A percentile compares a stretch with the other conserved stretches of the same genome.
These are phyloP conservation scores for Alligator mississippiensis DNA, from an alignment of 2,113 vertebrate genomes.

Conservation along the genomic window DNA sequence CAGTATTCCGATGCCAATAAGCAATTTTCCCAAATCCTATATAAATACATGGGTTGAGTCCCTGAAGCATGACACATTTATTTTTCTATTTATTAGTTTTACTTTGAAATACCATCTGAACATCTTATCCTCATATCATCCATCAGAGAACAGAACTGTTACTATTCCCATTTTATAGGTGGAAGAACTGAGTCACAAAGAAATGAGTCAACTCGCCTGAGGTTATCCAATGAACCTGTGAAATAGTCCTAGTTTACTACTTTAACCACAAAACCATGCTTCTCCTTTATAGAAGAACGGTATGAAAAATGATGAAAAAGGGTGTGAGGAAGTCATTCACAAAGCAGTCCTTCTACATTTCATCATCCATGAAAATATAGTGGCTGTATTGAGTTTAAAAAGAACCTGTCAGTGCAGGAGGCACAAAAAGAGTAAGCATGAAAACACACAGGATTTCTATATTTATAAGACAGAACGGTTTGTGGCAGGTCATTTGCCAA, in stretches of 20 bases:
- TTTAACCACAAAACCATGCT: not conserved
- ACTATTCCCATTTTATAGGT: not conserved
- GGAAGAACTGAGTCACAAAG: conserved; percentile 9
- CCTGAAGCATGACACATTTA: not conserved
- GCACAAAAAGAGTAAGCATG: not conserved
- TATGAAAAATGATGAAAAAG: not conserved
- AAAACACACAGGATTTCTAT: not conserved
- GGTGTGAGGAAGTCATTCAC: not conserved
- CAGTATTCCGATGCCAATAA: not conserved
- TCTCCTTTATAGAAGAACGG: not conserved
- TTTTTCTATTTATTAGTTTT: conserved; percentile 20
- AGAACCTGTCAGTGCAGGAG: not conserved
- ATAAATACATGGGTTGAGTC: conserved; percentile 10
- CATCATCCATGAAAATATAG: not conserved
- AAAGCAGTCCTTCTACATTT: not conserved
- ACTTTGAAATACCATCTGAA: conserved; percentile 52
- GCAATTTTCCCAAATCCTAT: not conserved
- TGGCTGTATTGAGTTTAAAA: not conserved
- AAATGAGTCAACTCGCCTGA: not conserved
- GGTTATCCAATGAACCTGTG: not conserved
- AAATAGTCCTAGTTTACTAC: rapidly evolving
- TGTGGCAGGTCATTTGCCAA: not conserved
- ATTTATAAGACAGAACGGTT: not conserved
- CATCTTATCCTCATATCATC: conserved; percentile 34
- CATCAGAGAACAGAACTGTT: not conserved